Evolutionary conservation across 2,113 vertebrate genomes (phyloP).

Genomic region (Chaetodon auriga): DNA sequence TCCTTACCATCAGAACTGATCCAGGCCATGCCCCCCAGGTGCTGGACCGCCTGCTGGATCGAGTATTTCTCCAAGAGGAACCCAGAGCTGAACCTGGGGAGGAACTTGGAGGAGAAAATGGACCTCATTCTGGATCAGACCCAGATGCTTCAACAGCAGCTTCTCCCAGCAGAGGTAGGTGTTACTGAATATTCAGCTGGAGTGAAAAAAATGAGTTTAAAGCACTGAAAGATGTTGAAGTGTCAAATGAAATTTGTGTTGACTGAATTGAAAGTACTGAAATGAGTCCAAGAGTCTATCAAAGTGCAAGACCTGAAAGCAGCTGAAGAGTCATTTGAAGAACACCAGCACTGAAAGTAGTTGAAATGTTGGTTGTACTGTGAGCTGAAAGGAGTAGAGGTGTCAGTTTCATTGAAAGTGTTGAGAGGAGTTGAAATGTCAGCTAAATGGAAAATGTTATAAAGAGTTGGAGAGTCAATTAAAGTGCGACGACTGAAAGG

Average conservation of each 20-base stretch:
- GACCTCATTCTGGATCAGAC: background rate
- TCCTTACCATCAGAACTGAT: constrained; percentile 42
- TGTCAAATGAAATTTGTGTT: background rate
- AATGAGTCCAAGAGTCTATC: background rate
- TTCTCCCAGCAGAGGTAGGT: background rate
- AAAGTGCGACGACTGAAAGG: no score
- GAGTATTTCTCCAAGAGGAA: constrained; percentile 15
- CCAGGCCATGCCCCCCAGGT: background rate
- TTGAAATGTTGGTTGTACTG: no score
- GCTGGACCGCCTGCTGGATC: constrained; percentile 53
- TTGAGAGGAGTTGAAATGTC: background rate
- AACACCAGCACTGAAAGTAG: background rate
- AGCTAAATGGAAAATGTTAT: no score
- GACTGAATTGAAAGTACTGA: background rate
- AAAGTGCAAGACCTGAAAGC: background rate
- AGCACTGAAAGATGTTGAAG: background rate
- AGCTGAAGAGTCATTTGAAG: background rate
- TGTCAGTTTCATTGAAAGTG: background rate
- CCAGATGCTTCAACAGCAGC: background rate
- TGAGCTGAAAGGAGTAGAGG: no score
- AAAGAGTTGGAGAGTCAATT: no score
- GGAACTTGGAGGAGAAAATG: background rate
- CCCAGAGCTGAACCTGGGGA: background rate
- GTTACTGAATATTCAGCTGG: background rate
- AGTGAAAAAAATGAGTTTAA: background rate